These are phyloP conservation scores for Paramacrobiotus metropolitanus DNA, from an alignment of 1,140 invertebrate species.

Conservation along the genomic window DNA sequence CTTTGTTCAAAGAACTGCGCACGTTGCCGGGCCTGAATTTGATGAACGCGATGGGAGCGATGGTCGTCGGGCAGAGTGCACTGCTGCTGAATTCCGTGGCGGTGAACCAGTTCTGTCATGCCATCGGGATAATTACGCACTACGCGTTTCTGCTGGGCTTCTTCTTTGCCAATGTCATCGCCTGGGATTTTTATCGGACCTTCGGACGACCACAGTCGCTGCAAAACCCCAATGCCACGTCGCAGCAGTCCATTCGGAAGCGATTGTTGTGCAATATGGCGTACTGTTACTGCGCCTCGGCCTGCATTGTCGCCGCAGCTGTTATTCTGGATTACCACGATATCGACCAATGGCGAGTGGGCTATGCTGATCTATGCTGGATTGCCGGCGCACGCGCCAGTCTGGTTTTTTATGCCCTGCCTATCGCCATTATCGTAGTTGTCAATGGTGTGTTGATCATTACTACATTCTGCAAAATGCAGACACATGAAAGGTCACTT, in stretches of 20 bases:
- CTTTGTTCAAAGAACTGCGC: not conserved
- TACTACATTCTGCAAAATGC: not conserved
- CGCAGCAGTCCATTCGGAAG: not conserved
- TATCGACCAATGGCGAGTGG: not conserved
- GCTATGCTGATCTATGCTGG: not conserved
- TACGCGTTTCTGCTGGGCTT: not conserved
- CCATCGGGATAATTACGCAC: not conserved
- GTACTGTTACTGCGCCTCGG: not conserved
- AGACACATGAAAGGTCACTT: not conserved
- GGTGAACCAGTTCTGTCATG: not conserved
- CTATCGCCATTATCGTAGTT: not conserved
- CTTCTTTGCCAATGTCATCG: slow-evolving; percentile 4
- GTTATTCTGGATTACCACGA: not conserved
- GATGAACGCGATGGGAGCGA: not conserved
- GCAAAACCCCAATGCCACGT: not conserved
- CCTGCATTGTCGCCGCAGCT: not conserved
- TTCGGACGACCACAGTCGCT: not conserved
- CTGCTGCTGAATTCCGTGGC: not conserved
- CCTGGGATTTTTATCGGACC: not conserved
- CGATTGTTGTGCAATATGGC: not conserved
- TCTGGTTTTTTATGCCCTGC: not conserved
- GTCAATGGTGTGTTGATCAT: not conserved
- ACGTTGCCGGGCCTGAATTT: not conserved
- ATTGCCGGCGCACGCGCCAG: not conserved
- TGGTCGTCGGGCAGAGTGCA: not conserved